These are phyloP conservation scores for Melanotus villosus DNA, from an alignment of 2,888 invertebrate species.

Conservation along the genomic window DNA sequence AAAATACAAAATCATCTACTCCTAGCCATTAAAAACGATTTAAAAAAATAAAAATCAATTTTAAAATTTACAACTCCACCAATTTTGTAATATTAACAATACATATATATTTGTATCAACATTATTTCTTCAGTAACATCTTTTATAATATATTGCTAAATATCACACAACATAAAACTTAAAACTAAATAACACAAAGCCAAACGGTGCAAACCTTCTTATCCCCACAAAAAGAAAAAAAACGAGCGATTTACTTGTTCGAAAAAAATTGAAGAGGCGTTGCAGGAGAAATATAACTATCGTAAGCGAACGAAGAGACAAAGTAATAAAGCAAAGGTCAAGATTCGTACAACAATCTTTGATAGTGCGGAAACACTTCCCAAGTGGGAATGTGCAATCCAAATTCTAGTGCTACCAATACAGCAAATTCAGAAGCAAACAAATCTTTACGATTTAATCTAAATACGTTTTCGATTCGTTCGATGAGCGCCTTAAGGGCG, in stretches of 20 bases:
- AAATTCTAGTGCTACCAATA: conserved; percentile 94
- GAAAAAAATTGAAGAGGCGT: conserved; percentile 8
- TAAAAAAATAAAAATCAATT: not conserved
- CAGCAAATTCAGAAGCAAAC: conserved; percentile 93
- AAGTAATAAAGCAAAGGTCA: conserved; percentile 70
- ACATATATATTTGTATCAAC: conserved; percentile 7
- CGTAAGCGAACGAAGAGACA: conserved; percentile 18
- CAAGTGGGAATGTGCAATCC: conserved; percentile 92
- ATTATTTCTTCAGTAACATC: not conserved
- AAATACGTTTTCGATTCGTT: conserved; percentile 94
- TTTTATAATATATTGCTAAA: not conserved
- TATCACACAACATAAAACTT: conserved; percentile 17
- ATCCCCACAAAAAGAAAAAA: not conserved
- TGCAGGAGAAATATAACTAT: conserved; percentile 20
- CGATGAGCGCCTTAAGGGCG: conserved; percentile 86
- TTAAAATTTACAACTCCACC: conserved; percentile 3
- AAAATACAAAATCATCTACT: not conserved
- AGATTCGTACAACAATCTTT: conserved; percentile 92
- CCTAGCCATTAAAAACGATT: not conserved
- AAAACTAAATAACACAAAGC: conserved; percentile 1
- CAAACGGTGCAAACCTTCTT: not conserved
- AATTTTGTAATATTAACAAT: conserved; percentile 12
- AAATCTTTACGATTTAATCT: conserved; percentile 92
- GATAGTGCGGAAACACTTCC: conserved; percentile 96
- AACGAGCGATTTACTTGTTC: not conserved